Evolutionary conservation across 2,888 invertebrate genomes (phyloP).

Genomic region (Ormyrus rosae): DNA sequence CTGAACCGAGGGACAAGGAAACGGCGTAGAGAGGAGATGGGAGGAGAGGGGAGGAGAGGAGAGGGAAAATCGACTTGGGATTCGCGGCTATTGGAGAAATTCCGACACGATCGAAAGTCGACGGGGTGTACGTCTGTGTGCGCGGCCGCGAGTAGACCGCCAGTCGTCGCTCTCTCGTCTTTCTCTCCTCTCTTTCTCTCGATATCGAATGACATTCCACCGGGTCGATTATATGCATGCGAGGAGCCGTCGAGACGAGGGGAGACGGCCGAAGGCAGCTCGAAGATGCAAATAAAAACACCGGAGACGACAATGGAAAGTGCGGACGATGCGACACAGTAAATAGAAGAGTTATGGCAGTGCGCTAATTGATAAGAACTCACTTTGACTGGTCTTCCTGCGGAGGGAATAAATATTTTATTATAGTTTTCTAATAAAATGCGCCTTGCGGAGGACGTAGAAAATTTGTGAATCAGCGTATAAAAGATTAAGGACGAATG

Average conservation of each 20-base stretch:
- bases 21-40: background rate
- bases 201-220: slow-evolving; percentile 60
- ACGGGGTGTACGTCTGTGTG: slow-evolving; percentile 4
- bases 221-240: slow-evolving; percentile 41
- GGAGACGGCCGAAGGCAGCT: background rate
- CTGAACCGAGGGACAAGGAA: background rate
- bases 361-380: too few species aligned
- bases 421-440: too few species aligned
- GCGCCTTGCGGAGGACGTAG: too few species aligned
- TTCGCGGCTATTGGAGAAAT: slow-evolving; percentile 57
- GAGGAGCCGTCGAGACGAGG: slow-evolving; percentile 14
- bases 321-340: background rate
- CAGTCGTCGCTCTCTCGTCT: slow-evolving; percentile 1
- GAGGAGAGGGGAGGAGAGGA: too few species aligned
- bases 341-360: background rate
- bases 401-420: too few species aligned
- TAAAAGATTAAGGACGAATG: too few species aligned
- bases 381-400: too few species aligned
- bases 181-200: slow-evolving; percentile 25
- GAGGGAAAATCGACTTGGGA: slow-evolving; percentile 21
- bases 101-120: slow-evolving; percentile 61
- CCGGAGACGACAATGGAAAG: background rate
- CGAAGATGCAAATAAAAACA: background rate
- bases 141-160: background rate
- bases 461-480: too few species aligned